Percentiles rank a stretch among this genome's conserved stretches.
These are phyloP conservation scores for Exephanes ischioxanthus DNA, from an alignment of 2,888 invertebrate genomes.

Conservation along the genomic window DNA sequence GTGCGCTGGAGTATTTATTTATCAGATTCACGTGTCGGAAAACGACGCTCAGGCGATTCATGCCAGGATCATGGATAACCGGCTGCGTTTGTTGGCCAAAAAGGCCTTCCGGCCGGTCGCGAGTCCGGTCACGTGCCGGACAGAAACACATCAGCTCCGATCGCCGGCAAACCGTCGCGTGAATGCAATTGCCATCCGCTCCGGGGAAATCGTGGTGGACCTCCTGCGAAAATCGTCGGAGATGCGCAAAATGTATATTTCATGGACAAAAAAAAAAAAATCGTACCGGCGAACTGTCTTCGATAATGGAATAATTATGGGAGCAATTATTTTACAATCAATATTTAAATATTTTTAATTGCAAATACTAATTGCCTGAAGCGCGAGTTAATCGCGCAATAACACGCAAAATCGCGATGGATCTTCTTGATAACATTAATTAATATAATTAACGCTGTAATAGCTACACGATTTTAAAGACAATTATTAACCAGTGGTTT, in stretches of 20 bases:
- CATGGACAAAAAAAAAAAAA: background rate
- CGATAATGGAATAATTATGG: too few relatives aligned
- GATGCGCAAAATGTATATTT: background rate
- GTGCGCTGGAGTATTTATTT: constrained; percentile 14
- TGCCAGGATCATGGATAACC: constrained; percentile 38
- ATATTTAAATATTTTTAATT: too few relatives aligned
- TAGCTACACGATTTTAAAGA: background rate
- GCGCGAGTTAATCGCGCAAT: too few relatives aligned
- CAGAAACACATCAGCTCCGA: background rate
- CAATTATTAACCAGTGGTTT: background rate
- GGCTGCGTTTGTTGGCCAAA: constrained; percentile 21
- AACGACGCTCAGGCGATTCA: constrained; percentile 26
- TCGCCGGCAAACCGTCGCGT: constrained; percentile 6
- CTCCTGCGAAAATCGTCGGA: constrained; percentile 16
- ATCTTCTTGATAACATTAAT: too few relatives aligned
- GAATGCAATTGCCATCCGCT: constrained; percentile 24
- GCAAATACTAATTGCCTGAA: too few relatives aligned
- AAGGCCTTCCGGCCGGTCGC: constrained; percentile 30
- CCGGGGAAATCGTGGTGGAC: constrained; percentile 15
- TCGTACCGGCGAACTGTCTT: background rate
- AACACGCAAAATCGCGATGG: too few relatives aligned
- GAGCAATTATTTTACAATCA: too few relatives aligned
- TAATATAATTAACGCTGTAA: background rate
- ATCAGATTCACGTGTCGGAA: constrained; percentile 43
- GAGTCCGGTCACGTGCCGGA: constrained; percentile 34